A percentile compares a stretch with the other conserved stretches of the same genome.
These are phyloP conservation scores for Pherbina coryleti DNA, from an alignment of 2,888 invertebrate genomes.

Conservation along the genomic window DNA sequence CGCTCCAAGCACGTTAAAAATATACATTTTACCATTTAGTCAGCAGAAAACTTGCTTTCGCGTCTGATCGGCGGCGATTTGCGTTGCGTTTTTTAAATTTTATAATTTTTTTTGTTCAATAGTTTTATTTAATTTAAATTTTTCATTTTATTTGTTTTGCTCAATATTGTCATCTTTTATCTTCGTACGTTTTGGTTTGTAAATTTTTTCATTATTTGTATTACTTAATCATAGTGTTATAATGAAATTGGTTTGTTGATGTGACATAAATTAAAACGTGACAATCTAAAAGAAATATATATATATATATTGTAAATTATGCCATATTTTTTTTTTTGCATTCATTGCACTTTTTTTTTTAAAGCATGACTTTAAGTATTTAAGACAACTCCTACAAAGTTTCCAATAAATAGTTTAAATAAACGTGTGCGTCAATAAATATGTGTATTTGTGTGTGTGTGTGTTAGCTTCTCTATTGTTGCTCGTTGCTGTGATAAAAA, in stretches of 20 bases:
- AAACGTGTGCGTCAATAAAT: not conserved
- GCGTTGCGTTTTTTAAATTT: slow-evolving; percentile 22
- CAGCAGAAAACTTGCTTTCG: slow-evolving; percentile 62
- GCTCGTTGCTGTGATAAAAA: not conserved
- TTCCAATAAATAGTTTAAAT: not conserved
- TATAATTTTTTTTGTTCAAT: slow-evolving; percentile 1
- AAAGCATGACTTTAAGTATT: too few relatives aligned
- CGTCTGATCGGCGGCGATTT: slow-evolving; percentile 53
- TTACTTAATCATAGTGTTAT: too few relatives aligned
- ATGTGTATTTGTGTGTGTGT: not conserved
- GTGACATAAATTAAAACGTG: too few relatives aligned
- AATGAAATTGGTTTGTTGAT: too few relatives aligned
- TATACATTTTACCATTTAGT: slow-evolving; percentile 56
- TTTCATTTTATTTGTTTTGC: not conserved
- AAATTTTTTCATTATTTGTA: not conserved
- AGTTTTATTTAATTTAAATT: not conserved
- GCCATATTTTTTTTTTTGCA: too few relatives aligned
- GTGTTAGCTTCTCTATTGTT: not conserved
- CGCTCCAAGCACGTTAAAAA: slow-evolving; percentile 36
- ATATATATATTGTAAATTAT: too few relatives aligned
- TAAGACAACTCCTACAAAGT: not conserved
- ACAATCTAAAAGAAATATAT: too few relatives aligned
- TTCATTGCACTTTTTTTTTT: too few relatives aligned
- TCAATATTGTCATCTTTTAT: not conserved
- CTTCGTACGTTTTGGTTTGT: not conserved